Evolutionary conservation across 35 echinoderm and acorn worm species (phyloP), one percentile per base, ranked within the genome.

Genomic region (Eucidaris tribuloides): DNA sequence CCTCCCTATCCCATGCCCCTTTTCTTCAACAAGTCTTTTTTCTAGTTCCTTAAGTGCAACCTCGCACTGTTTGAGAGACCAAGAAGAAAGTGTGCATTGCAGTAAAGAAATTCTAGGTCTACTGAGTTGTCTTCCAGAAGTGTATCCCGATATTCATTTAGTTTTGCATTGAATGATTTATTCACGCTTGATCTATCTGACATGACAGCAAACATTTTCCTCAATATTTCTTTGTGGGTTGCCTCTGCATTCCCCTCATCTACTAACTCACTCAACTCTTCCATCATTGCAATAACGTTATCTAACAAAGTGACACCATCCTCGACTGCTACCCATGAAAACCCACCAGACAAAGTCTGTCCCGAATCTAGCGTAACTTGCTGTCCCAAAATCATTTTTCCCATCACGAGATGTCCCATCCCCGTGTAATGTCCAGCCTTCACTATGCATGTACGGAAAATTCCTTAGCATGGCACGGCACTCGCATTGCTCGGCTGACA

Each of bases 21-120:
- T 22, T 23, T 82, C 79, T 20, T 34, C 30, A 9, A 62, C 80
- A 68, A 82, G 80, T 1, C 63, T 58, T 54, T 68, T 84, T 31
- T 66, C 23, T 17, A 70, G 3, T 31, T 41, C 33, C 41, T 84
- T 66, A 18, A 84, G 70, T 65, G 42, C 61, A 13, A 29, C 25
- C 70, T 84, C 62, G 18, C 54, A 60, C 11, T 42, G 30, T 60
- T 84, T 28, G 54, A 63, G 17, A 68, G 42, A 34, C 81, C 58
- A 68, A 84, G 81, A 2, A 70, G 31, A 48, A 84, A 84, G 33
- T 84, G 81, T 6, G 81, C 81, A 84, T 84, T 84, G 62, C 81
- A 84, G 38, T 33, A 84, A 22, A 84, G 50, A 66, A 84, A 70
- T 13, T 84, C 59, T 5, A 62, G 28, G 4, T 44, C 43, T 0